Evolutionary conservation across 2,113 vertebrate genomes (phyloP).

Genomic region (Lepus timidus): DNA sequence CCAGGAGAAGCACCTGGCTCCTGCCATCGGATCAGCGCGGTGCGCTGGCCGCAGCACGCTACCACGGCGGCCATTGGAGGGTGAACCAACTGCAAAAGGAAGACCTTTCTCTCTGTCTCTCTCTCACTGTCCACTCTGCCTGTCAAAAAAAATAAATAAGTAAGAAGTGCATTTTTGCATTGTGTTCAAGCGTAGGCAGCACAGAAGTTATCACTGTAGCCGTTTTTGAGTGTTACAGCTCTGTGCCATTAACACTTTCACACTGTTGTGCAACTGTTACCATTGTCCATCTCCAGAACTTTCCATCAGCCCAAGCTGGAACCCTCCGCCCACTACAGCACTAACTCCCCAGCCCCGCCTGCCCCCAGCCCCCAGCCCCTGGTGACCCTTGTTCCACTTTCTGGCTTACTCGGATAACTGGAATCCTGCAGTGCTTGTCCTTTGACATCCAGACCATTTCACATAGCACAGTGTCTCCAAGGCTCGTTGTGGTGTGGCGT

Average conservation of each 20-base stretch:
- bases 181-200: background rate
- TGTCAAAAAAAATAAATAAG: too few relatives aligned
- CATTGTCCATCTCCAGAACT: background rate
- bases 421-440: background rate
- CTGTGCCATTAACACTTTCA: background rate
- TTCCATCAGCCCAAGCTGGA: background rate
- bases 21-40: too few relatives aligned
- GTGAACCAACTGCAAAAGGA: too few relatives aligned
- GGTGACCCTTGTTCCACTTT: background rate
- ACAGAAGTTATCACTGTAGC: background rate
- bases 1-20: too few relatives aligned
- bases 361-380: rapidly evolving
- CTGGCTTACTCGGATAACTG: background rate
- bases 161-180: background rate
- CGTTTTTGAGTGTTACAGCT: background rate
- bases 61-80: too few relatives aligned
- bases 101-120: too few relatives aligned
- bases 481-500: background rate
- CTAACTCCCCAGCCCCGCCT: rapidly evolving
- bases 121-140: too few relatives aligned
- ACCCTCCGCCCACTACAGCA: background rate
- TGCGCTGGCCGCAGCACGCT: too few relatives aligned
- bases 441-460: background rate
- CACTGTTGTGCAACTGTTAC: background rate
- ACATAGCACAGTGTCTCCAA: background rate